Conservation (phyloP, 2,888 invertebrate genomes). For the Melolontha melolontha region DNA sequence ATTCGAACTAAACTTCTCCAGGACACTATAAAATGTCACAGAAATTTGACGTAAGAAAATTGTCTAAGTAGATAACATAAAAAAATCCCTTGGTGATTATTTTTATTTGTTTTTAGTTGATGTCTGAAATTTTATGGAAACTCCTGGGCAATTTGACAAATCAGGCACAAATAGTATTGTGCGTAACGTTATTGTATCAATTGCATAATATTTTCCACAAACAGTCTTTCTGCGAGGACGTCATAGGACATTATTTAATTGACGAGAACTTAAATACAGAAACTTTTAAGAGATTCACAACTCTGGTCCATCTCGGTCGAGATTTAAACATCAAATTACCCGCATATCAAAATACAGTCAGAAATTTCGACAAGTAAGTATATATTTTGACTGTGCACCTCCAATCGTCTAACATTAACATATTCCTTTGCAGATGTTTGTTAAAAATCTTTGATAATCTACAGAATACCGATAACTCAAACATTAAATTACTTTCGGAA, state of each 20-base stretch:
- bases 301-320: conserved; percentile 83
- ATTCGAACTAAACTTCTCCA: too few relatives aligned
- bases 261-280: conserved; percentile 67
- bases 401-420: conserved; percentile 11
- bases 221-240: conserved; percentile 75
- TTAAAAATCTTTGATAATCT: conserved; percentile 80
- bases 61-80: too few relatives aligned
- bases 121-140: conserved; percentile 79
- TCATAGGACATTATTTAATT: conserved; percentile 70
- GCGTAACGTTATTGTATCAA: conserved; percentile 80
- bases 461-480: conserved; percentile 69
- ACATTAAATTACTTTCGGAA: conserved; percentile 74
- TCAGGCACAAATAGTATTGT: conserved; percentile 70
- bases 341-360: conserved; percentile 62
- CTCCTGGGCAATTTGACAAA: conserved; percentile 72
- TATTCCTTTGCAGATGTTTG: conserved; percentile 70
- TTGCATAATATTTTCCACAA: conserved; percentile 77
- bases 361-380: conserved; percentile 73
- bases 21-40: too few relatives aligned
- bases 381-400: not conserved
- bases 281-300: conserved; percentile 74
- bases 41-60: too few relatives aligned
- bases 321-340: conserved; percentile 71
- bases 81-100: too few relatives aligned
- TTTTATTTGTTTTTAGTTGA: conserved; percentile 64